phyloP scores from a whole-genome alignment of 1,140 invertebrate genomes.

The Calephelis nemesis region DNA sequence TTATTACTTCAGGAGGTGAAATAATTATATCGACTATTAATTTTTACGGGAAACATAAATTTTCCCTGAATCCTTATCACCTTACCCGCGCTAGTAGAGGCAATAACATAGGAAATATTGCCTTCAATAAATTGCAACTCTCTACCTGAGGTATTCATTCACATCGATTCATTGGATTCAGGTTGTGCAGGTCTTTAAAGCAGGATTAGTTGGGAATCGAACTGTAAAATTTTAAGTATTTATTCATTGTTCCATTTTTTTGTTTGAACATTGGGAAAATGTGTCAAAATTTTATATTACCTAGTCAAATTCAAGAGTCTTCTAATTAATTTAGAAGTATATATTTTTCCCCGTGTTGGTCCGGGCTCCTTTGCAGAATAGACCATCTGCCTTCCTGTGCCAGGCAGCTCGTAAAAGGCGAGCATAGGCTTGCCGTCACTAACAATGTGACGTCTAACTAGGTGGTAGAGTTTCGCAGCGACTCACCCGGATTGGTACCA shows the following conservation, averaged over 20 bases:
- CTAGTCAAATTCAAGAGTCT: too few species aligned
- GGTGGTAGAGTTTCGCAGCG: too few species aligned
- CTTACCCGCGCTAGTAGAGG: conserved; percentile 5
- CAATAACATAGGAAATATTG: conserved; percentile 21
- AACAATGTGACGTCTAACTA: too few species aligned
- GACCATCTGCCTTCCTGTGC: too few species aligned
- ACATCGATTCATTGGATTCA: conserved; percentile 13
- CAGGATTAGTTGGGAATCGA: background rate
- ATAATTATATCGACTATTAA: conserved; percentile 23
- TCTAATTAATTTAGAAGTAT: too few species aligned
- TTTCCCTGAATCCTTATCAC: conserved; percentile 19
- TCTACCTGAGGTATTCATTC: conserved; percentile 10
- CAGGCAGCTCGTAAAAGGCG: too few species aligned
- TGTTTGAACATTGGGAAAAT: too few species aligned
- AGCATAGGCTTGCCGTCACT: too few species aligned
- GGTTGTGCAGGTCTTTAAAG: conserved; percentile 6
- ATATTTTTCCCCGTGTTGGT: too few species aligned
- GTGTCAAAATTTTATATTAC: too few species aligned
- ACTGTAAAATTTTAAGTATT: background rate
- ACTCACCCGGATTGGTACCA: too few species aligned
- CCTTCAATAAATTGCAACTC: conserved; percentile 10
- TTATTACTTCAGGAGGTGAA: background rate
- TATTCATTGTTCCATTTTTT: background rate
- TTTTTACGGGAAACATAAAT: conserved; percentile 22
- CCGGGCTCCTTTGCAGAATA: too few species aligned